These are phyloP conservation scores for Melolontha melolontha DNA, from an alignment of 2,888 invertebrate species.

Conservation along the genomic window DNA sequence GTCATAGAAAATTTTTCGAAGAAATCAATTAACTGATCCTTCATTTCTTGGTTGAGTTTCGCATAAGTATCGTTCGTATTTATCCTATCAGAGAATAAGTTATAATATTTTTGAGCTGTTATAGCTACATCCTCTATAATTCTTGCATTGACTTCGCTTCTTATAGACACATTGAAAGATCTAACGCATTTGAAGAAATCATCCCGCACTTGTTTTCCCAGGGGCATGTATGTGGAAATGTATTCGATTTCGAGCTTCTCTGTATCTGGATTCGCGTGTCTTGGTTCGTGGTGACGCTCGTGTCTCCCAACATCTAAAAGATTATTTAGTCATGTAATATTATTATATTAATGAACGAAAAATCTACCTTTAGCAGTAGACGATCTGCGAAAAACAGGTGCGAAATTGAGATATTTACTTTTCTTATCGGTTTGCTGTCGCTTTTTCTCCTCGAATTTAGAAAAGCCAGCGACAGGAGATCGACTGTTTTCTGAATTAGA, in stretches of 20 bases:
- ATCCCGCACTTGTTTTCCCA: slow-evolving; percentile 68
- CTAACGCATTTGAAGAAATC: slow-evolving; percentile 79
- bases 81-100: slow-evolving; percentile 77
- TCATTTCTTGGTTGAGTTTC: slow-evolving; percentile 76
- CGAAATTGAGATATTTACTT: slow-evolving; percentile 74
- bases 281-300: slow-evolving; percentile 62
- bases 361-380: slow-evolving; percentile 71
- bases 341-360: neutral
- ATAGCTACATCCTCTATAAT: slow-evolving; percentile 90
- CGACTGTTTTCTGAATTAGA: slow-evolving; percentile 57
- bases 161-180: slow-evolving; percentile 74
- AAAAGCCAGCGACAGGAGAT: slow-evolving; percentile 71
- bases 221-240: slow-evolving; percentile 60
- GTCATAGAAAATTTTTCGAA: slow-evolving; percentile 95
- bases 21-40: slow-evolving; percentile 89
- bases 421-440: slow-evolving; percentile 79
- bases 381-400: slow-evolving; percentile 82
- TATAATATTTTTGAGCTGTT: slow-evolving; percentile 91
- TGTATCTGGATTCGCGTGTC: slow-evolving; percentile 67
- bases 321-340: neutral
- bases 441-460: slow-evolving; percentile 89
- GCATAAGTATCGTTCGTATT: slow-evolving; percentile 75
- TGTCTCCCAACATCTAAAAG: slow-evolving; percentile 63
- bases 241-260: slow-evolving; percentile 66
- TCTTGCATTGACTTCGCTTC: slow-evolving; percentile 70